These are phyloP conservation scores for Megaceryle alcyon DNA, from an alignment of 2,797 vertebrate genomes.

Conservation along the genomic window DNA sequence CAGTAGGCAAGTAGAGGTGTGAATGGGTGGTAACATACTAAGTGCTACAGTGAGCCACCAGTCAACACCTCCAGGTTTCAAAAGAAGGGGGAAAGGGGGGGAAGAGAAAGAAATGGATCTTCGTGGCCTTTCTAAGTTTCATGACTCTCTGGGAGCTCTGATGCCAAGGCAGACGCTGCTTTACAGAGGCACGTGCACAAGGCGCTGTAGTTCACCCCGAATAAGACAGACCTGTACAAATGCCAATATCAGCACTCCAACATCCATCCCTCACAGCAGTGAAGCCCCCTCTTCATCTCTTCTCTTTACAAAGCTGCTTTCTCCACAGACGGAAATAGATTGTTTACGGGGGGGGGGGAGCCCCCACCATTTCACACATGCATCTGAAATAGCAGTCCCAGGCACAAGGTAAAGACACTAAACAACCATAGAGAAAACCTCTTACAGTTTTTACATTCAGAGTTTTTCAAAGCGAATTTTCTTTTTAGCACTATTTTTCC, in stretches of 20 bases:
- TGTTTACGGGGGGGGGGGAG: slow-evolving; percentile 7
- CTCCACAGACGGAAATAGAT: slow-evolving; percentile 44
- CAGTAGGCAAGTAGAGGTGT: slow-evolving; percentile 54
- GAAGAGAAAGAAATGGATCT: slow-evolving; percentile 1
- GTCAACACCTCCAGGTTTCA: slow-evolving; percentile 56
- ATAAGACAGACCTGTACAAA: slow-evolving; percentile 15
- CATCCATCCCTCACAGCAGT: slow-evolving; percentile 36
- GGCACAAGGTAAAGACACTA: neutral
- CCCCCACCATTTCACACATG: neutral
- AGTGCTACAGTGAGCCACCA: slow-evolving; percentile 41
- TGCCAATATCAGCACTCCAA: slow-evolving; percentile 59
- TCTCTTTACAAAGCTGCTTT: slow-evolving; percentile 43
- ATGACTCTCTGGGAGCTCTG: slow-evolving; percentile 9
- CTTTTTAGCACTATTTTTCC: neutral
- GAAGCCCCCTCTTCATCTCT: neutral
- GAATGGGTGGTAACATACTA: slow-evolving; percentile 59
- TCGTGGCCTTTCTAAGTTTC: neutral
- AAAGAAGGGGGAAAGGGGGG: neutral
- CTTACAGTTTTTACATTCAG: neutral
- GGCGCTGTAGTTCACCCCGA: slow-evolving; percentile 40
- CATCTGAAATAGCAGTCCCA: neutral
- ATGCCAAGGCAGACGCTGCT: slow-evolving; percentile 53
- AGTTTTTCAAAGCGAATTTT: neutral
- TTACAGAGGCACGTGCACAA: slow-evolving; percentile 26
- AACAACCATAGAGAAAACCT: neutral